phyloP scores from a whole-genome alignment of 2,888 invertebrate species.

The Zaprionus lineosus region DNA sequence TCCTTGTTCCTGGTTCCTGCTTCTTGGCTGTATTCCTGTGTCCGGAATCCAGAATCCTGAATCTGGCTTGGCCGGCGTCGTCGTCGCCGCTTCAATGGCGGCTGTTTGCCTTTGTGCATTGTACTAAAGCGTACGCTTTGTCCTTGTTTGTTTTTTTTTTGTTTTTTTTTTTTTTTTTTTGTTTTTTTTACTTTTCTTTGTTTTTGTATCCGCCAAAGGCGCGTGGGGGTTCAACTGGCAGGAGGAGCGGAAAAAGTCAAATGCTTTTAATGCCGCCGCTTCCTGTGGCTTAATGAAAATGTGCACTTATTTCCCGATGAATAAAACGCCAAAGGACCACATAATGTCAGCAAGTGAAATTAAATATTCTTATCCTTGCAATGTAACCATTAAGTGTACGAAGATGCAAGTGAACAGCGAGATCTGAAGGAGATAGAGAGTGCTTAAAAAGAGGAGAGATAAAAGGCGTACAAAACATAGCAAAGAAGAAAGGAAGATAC shows the following conservation, averaged over 20 bases:
- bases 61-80: conserved; percentile 21
- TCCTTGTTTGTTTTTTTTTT: conserved; percentile 61
- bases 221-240: conserved; percentile 9
- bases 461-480: too few species aligned
- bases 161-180: too few species aligned
- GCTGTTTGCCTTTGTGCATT: conserved; percentile 70
- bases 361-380: too few species aligned
- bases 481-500: too few species aligned
- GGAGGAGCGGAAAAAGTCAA: conserved; percentile 33
- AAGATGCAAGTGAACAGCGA: too few species aligned
- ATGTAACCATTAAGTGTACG: too few species aligned
- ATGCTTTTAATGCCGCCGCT: conserved; percentile 46
- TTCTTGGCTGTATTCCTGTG: background rate
- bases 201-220: conserved; percentile 54
- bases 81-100: conserved; percentile 58
- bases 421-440: too few species aligned
- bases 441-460: too few species aligned
- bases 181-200: too few species aligned
- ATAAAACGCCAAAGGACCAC: conserved; percentile 19
- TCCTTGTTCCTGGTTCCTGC: too few species aligned
- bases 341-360: background rate
- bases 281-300: conserved; percentile 53
- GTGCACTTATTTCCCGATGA: conserved; percentile 53
- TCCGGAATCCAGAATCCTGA: background rate
- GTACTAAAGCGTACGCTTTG: conserved; percentile 47